phyloP scores from a whole-genome alignment of 2,888 invertebrate genomes.

The Tachina grossa region DNA sequence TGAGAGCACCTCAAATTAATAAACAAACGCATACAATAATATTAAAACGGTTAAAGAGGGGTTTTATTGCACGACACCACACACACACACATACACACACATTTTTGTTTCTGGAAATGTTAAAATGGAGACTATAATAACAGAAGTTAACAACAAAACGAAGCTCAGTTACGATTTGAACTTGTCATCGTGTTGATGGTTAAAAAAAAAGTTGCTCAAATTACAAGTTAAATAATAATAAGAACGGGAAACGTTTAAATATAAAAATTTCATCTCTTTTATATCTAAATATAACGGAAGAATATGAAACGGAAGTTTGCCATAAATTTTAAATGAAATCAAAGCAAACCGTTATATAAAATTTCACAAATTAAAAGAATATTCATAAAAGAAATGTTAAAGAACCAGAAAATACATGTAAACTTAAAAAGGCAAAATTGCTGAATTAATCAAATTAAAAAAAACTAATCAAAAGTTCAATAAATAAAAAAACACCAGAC shows the following conservation, averaged over 20 bases:
- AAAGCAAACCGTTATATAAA: background rate
- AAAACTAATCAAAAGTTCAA: constrained; percentile 6
- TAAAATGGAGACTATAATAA: constrained; percentile 61
- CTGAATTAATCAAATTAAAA: background rate
- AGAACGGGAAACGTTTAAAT: background rate
- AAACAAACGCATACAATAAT: constrained; percentile 2
- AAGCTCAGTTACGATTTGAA: constrained; percentile 67
- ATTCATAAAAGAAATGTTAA: background rate
- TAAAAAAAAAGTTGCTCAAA: constrained; percentile 28
- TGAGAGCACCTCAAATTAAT: constrained; percentile 13
- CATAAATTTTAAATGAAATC: constrained; percentile 7
- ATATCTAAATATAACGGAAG: constrained; percentile 29
- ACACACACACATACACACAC: background rate
- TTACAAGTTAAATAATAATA: constrained; percentile 13
- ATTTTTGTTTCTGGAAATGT: background rate
- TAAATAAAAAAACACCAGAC: constrained; percentile 20
- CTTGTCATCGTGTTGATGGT: constrained; percentile 51
- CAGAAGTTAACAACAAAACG: constrained; percentile 52
- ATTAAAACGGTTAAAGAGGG: constrained; percentile 18
- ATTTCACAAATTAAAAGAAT: constrained; percentile 5
- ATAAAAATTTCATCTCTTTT: background rate
- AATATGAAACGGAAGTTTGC: constrained; percentile 56
- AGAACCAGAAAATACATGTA: background rate
- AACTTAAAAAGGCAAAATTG: background rate
- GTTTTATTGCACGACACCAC: background rate